These are phyloP conservation scores for Drosophila prolongata DNA, from an alignment of 2,888 invertebrate species.

Conservation along the genomic window DNA sequence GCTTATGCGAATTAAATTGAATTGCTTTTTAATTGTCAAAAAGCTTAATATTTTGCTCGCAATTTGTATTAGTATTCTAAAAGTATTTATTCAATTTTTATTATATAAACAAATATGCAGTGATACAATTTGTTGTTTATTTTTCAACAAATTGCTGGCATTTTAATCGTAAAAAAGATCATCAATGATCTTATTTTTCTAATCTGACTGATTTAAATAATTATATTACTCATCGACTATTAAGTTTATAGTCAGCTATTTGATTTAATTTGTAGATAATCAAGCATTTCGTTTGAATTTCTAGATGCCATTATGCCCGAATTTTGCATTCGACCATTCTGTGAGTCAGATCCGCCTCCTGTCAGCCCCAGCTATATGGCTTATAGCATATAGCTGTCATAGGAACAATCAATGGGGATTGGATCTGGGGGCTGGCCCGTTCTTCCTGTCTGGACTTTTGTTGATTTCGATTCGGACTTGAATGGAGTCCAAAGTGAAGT, in stretches of 20 bases:
- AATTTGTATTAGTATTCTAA: neutral
- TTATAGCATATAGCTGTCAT: constrained; percentile 18
- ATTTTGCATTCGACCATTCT: neutral
- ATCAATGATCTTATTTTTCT: no score
- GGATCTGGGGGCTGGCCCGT: constrained; percentile 16
- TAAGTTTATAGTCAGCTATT: neutral
- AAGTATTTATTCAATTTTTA: neutral
- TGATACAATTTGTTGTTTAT: no score
- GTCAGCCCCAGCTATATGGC: constrained; percentile 20
- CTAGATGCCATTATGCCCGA: constrained; percentile 1
- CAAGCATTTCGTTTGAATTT: neutral
- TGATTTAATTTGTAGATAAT: neutral
- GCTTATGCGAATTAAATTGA: neutral
- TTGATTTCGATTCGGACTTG: constrained; percentile 7
- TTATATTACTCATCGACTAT: neutral
- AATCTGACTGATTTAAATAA: neutral
- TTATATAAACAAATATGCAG: no score
- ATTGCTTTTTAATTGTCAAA: constrained; percentile 12
- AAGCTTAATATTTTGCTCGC: neutral
- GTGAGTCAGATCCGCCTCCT: constrained; percentile 28
- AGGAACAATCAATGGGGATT: constrained; percentile 29
- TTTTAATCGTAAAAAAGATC: no score
- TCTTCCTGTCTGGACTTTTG: constrained; percentile 28
- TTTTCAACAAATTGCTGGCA: no score
- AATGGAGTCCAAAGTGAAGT: constrained; percentile 13